A percentile compares a stretch with the other conserved stretches of the same genome.
Conservation (phyloP, 2,797 vertebrate genomes). For the Glossophaga mutica region DNA sequence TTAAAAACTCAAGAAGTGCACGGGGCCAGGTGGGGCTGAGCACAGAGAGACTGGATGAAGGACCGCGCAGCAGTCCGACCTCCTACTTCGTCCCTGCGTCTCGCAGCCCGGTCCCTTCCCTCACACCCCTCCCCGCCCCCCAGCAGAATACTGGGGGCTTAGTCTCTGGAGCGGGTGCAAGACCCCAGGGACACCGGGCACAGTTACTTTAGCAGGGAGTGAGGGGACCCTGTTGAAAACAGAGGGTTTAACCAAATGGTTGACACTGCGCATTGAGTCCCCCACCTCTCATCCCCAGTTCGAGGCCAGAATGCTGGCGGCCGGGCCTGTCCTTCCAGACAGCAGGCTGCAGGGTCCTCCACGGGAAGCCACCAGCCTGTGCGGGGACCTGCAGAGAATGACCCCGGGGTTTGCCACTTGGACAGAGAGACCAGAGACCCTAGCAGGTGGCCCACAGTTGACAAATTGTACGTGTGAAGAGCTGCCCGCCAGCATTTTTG, state of each 20-base stretch:
- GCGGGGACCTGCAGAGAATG: not conserved
- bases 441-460: not conserved
- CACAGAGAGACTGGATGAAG: not conserved
- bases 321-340: not conserved
- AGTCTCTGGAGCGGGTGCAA: not conserved
- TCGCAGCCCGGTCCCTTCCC: not conserved
- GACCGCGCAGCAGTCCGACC: not conserved
- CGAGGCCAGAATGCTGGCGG: not conserved
- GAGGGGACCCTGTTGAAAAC: not conserved
- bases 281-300: too few species aligned
- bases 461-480: not conserved
- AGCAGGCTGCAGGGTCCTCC: not conserved
- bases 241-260: not conserved
- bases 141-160: not conserved
- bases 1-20: not conserved
- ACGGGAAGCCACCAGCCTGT: not conserved
- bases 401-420: not conserved
- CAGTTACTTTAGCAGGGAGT: not conserved
- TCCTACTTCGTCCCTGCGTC: not conserved
- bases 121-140: fast-evolving
- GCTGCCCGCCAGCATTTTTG: too few species aligned
- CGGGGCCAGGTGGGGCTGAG: not conserved
- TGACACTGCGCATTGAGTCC: not conserved
- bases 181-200: not conserved
- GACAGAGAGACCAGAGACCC: too few species aligned